Evolutionary conservation across 2,797 vertebrate species (phyloP).

Genomic region (Nasua narica): DNA sequence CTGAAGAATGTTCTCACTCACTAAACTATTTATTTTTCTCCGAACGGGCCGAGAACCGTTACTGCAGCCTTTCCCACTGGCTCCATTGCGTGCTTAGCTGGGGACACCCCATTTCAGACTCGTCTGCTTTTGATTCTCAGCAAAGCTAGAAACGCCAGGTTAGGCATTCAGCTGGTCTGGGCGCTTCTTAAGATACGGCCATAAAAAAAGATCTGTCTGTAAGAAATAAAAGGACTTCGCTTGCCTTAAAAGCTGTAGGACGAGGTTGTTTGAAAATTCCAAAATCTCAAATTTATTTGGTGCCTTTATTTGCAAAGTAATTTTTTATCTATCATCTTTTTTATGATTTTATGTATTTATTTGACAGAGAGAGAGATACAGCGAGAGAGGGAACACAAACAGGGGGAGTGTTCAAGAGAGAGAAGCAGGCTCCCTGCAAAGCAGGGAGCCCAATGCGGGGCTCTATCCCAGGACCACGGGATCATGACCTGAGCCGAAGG

Average conservation of each 20-base stretch:
- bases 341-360: no score
- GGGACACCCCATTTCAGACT: neutral
- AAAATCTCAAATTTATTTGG: neutral
- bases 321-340: neutral
- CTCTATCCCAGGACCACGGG: no score
- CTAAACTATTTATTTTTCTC: conserved; percentile 1
- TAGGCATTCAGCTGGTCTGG: neutral
- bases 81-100: neutral
- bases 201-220: neutral
- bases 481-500: no score
- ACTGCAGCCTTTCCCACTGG: neutral
- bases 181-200: neutral
- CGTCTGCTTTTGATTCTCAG: neutral
- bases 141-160: neutral
- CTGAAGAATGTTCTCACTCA: conserved; percentile 1
- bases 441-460: no score
- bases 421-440: no score
- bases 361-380: no score
- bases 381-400: no score
- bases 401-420: no score
- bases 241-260: neutral
- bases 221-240: neutral
- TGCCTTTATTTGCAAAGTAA: conserved; percentile 12
- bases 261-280: neutral
- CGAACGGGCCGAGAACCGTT: neutral